These are phyloP conservation scores for Hippopotamus amphibius DNA, from an alignment of 2,113 vertebrate genomes.

Conservation along the genomic window DNA sequence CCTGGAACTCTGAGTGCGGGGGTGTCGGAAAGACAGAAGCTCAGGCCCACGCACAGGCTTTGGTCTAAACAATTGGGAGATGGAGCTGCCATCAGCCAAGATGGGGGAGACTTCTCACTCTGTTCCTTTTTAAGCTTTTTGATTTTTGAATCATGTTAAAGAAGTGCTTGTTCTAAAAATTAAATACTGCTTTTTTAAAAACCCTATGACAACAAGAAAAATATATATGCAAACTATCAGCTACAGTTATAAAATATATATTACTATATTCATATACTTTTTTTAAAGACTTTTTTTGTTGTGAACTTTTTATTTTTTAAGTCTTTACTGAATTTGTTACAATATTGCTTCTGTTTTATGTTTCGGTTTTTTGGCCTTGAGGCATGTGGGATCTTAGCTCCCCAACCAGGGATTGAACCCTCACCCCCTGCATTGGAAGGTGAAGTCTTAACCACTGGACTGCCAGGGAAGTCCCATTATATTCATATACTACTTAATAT, in stretches of 20 bases:
- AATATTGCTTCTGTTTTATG: no score
- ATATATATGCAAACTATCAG: background rate
- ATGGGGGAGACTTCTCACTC: background rate
- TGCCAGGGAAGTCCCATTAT: background rate
- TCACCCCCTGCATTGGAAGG: no score
- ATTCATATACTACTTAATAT: background rate
- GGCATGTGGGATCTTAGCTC: no score
- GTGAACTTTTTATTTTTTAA: no score
- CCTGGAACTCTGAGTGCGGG: background rate
- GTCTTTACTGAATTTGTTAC: no score
- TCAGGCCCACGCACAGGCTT: background rate
- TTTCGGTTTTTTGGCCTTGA: no score
- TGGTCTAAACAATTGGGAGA: background rate
- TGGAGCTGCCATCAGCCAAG: background rate
- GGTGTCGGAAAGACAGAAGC: background rate
- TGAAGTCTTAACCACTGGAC: no score
- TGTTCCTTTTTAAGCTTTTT: background rate
- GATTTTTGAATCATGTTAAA: slow-evolving; percentile 18
- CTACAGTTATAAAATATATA: background rate
- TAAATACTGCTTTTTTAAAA: background rate
- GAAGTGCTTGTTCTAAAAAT: background rate
- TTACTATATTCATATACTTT: background rate
- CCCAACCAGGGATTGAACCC: no score
- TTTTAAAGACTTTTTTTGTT: no score
- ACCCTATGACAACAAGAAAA: background rate